Base-by-base conservation (phyloP, 2,113 vertebrate genomes). In the Calyptommatus sinebrachiatus region DNA sequence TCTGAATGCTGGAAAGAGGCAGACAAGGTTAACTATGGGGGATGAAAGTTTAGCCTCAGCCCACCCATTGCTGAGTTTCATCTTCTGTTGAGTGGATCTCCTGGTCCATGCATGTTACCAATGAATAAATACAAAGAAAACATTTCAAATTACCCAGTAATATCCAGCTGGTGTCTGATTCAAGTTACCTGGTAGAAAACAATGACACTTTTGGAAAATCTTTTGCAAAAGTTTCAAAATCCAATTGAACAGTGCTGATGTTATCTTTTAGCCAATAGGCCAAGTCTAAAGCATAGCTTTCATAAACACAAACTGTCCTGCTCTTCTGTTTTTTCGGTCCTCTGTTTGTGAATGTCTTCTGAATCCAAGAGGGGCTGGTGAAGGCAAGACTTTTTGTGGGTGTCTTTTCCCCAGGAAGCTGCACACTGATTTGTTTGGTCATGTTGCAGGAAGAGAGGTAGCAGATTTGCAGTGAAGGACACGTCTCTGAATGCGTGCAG, bases 401-500 rank as follows among this genome's bases (percentile, higher is more conserved):
- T 74, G 67, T 70, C 24, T 4, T 41, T 66, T 79, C 66, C 85
- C 86, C 84, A 85, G 0, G 31, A 68, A 2, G 60, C 24, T n/a
- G 1, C 1, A 0, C 18, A 73, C 31, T 10, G 73, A 26, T 79
- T 81, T 18, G 70, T 71, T 70, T 77, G 83, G 77, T 77, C 89
- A 86, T 73, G 86, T 85, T 89, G 94, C 77, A 96, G 88, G 89
- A 92, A 96, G n/a, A 92, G 86, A 28, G 95, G 93, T 67, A 97
- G 91, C 1, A 96, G 90, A 84, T 88, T 89, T 20, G 87, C 86
- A 7, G 57, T 90, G 76, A 97, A 96, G 66, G 91, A 88, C 69
- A 96, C 75, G 85, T 96, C 94, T 79, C 93, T 94, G 89, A 97
- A 97, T 76, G 91, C 90, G 0, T 96, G 94, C 26, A 96, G 91